A percentile compares a stretch with the other conserved stretches of the same genome.
phyloP scores from a whole-genome alignment of 1,140 invertebrate genomes.

The Aphis gossypii region DNA sequence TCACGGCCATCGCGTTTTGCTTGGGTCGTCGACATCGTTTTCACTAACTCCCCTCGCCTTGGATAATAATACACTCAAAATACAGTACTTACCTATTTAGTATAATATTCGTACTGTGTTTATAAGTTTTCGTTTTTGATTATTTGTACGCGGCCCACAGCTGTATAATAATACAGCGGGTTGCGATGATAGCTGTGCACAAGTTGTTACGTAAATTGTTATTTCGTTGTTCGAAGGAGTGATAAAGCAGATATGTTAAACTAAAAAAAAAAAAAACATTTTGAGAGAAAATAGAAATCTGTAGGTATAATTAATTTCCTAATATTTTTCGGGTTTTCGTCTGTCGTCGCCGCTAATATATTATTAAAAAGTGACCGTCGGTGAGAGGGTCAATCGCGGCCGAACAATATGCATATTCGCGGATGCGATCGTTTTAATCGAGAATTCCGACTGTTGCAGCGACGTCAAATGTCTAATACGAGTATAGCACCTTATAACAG shows the following conservation, averaged over 20 bases:
- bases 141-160: not conserved
- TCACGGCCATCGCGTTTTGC: not conserved
- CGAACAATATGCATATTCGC: not conserved
- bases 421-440: not conserved
- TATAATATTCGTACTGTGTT: not conserved
- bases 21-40: not conserved
- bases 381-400: not conserved
- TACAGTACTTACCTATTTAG: not conserved
- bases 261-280: not conserved
- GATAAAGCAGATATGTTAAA: not conserved
- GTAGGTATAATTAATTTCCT: not conserved
- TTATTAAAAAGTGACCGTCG: not conserved
- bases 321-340: not conserved
- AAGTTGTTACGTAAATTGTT: not conserved
- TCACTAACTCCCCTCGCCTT: not conserved
- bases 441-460: not conserved
- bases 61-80: not conserved
- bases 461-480: not conserved
- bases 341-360: not conserved
- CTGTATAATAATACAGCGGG: not conserved
- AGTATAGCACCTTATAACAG: not conserved
- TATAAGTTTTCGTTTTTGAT: not conserved
- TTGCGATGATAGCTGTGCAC: not conserved
- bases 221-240: not conserved
- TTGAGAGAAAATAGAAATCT: not conserved